Conservation (phyloP, 2,888 invertebrate genomes). For the Ornithoptera alexandrae region DNA sequence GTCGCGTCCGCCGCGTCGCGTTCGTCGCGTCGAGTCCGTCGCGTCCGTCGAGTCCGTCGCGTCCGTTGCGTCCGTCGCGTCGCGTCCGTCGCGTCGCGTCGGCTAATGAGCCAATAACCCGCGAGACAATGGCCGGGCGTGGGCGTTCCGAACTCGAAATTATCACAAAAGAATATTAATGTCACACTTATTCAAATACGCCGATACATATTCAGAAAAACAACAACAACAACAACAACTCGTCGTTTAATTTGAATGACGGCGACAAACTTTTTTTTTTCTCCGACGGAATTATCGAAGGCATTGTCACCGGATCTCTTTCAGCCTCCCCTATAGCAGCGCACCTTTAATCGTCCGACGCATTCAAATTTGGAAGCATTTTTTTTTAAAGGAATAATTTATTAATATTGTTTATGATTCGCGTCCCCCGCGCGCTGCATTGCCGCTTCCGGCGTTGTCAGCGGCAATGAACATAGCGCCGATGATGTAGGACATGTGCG, state of each 20-base stretch:
- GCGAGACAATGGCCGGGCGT: constrained; percentile 74
- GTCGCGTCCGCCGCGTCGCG: constrained; percentile 48
- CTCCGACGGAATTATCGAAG: constrained; percentile 46
- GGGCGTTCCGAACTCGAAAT: constrained; percentile 74
- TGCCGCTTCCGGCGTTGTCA: constrained; percentile 73
- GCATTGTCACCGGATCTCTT: constrained; percentile 55
- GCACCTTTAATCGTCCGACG: constrained; percentile 55
- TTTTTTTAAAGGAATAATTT: constrained; percentile 42
- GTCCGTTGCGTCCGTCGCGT: too few species aligned
- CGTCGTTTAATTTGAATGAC: constrained; percentile 70
- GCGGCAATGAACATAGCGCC: constrained; percentile 63
- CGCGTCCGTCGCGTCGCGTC: constrained; percentile 49
- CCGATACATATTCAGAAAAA: constrained; percentile 68
- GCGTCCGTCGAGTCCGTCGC: not conserved
- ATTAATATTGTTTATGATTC: constrained; percentile 70
- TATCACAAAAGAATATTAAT: constrained; percentile 79
- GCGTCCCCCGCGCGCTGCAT: constrained; percentile 60
- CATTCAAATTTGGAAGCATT: constrained; percentile 61
- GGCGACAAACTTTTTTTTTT: constrained; percentile 61
- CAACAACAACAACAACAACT: constrained; percentile 37
- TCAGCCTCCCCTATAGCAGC: constrained; percentile 45
- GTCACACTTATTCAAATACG: constrained; percentile 78
- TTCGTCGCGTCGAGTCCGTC: constrained; percentile 51
- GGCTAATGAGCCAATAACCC: constrained; percentile 79
- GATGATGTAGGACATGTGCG: constrained; percentile 62